phyloP scores from a whole-genome alignment of 2,888 invertebrate genomes.

The Cerastoderma edule region DNA sequence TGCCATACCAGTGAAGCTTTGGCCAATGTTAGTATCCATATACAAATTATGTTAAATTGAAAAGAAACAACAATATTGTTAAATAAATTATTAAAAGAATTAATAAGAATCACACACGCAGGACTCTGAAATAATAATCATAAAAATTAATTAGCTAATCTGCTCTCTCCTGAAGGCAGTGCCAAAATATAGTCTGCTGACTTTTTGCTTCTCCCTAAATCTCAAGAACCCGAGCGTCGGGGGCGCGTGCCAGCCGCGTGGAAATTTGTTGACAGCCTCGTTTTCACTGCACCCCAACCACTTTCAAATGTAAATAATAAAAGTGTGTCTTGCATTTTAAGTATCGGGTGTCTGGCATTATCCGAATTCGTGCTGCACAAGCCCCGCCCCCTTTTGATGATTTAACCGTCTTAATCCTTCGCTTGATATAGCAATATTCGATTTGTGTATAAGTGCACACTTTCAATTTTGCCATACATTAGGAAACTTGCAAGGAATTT shows the following conservation, averaged over 20 bases:
- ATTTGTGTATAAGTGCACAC: no score
- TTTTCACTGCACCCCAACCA: conserved; percentile 55
- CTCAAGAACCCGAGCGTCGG: conserved; percentile 46
- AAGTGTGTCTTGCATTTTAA: conserved; percentile 56
- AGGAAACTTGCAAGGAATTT: no score
- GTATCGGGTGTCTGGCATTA: conserved; percentile 60
- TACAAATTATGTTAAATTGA: no score
- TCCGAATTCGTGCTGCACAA: conserved; percentile 52
- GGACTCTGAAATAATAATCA: background rate
- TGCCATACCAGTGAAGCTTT: conserved; percentile 16
- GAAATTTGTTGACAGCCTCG: conserved; percentile 62
- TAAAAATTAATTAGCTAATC: background rate
- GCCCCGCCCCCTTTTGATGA: conserved; percentile 49
- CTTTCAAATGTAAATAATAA: conserved; percentile 62
- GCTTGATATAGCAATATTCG: no score
- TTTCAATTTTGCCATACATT: no score
- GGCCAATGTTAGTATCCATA: conserved; percentile 23
- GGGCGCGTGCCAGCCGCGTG: conserved; percentile 65
- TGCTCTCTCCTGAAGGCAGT: conserved; percentile 28
- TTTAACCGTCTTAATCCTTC: conserved; percentile 28
- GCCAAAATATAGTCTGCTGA: conserved; percentile 54
- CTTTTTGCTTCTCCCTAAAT: conserved; percentile 33
- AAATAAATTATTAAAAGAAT: no score
- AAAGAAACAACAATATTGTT: no score
- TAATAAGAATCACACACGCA: background rate